Evolutionary conservation across 2,113 vertebrate species (phyloP).

Genomic region (Micromys minutus): DNA sequence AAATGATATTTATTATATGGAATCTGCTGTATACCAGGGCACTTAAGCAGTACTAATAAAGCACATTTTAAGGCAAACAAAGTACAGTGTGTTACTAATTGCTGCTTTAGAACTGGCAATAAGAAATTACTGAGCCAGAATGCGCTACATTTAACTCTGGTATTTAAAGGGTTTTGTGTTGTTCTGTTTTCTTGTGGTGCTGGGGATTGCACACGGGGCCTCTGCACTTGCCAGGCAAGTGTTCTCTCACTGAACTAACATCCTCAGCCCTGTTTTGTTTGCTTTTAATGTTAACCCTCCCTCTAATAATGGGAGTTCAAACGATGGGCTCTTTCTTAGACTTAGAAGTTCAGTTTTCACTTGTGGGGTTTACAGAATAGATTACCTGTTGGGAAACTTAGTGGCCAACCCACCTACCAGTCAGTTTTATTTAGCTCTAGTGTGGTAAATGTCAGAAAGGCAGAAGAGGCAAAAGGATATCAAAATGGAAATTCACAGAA

Average conservation of each 20-base stretch:
- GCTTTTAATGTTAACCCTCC: constrained; percentile 55
- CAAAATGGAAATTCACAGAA: constrained; percentile 29
- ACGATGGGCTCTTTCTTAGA: not conserved
- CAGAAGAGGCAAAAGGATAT: not conserved
- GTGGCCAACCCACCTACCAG: not conserved
- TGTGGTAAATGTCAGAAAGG: constrained; percentile 12
- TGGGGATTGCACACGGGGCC: not conserved
- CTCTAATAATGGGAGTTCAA: not conserved
- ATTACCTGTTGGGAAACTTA: not conserved
- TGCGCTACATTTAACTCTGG: not conserved
- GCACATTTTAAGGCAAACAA: not conserved
- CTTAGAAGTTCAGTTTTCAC: constrained; percentile 2
- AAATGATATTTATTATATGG: not conserved
- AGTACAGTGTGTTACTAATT: not conserved
- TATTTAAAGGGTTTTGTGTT: not conserved
- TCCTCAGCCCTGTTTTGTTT: not conserved
- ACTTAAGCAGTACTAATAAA: constrained; percentile 10
- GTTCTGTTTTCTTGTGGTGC: not conserved
- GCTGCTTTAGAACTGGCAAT: constrained; percentile 16
- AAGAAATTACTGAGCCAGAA: constrained; percentile 31
- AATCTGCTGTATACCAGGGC: constrained; percentile 19
- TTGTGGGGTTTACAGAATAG: constrained; percentile 15
- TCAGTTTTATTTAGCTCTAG: constrained; percentile 10
- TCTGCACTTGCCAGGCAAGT: not conserved
- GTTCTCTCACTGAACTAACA: not conserved